These are phyloP conservation scores for Aspidiotus destructor DNA, from an alignment of 2,888 invertebrate species.

Conservation along the genomic window DNA sequence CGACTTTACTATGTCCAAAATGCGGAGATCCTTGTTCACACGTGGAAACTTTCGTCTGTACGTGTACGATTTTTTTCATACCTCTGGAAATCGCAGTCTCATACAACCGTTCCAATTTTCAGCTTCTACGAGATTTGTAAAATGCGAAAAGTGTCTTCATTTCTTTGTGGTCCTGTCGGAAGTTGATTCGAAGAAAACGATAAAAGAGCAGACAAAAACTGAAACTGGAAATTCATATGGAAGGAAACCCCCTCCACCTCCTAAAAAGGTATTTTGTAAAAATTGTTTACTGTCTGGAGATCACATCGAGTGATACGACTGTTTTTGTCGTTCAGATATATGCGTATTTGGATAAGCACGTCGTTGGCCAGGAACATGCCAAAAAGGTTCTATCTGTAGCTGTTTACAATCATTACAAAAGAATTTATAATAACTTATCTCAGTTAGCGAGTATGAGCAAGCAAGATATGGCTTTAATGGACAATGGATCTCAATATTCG, in stretches of 20 bases:
- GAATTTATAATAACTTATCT: conserved; percentile 53
- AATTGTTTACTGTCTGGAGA: neutral
- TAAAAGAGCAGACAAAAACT: conserved; percentile 60
- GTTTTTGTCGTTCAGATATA: conserved; percentile 57
- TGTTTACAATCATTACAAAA: conserved; percentile 97
- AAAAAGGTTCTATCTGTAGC: conserved; percentile 96
- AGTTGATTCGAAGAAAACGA: conserved; percentile 75
- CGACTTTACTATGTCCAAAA: conserved; percentile 82
- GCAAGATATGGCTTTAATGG: conserved; percentile 49
- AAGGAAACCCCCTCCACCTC: conserved; percentile 85
- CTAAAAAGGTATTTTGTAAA: conserved; percentile 58
- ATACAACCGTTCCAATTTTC: conserved; percentile 20
- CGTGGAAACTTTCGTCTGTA: conserved; percentile 91
- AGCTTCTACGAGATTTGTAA: conserved; percentile 87
- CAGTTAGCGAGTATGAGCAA: conserved; percentile 42
- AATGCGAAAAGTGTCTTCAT: conserved; percentile 96
- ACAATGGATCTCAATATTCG: conserved; percentile 57
- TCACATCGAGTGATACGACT: neutral
- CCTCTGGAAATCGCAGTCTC: too few relatives aligned
- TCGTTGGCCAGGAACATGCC: conserved; percentile 93
- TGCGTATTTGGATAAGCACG: conserved; percentile 91
- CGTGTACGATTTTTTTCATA: conserved; percentile 40
- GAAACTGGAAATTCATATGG: conserved; percentile 60
- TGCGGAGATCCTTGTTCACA: conserved; percentile 96
- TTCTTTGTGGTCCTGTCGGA: conserved; percentile 94